Percentiles rank a stretch among this genome's conserved stretches.
Evolutionary conservation across 2,797 vertebrate species (phyloP).

Genomic region (Streptopelia turtur): DNA sequence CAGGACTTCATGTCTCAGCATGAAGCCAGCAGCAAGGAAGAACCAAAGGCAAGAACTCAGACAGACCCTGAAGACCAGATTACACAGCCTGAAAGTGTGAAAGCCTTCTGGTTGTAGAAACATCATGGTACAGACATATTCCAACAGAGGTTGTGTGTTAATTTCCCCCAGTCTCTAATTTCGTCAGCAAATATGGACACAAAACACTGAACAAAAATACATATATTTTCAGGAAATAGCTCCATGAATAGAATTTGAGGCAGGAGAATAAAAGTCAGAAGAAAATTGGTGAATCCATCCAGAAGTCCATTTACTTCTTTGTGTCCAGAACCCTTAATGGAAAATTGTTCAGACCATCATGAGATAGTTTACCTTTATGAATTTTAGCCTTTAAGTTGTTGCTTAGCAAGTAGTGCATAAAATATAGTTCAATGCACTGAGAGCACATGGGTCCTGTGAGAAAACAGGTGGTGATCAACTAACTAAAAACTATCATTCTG

Average conservation of each 20-base stretch:
- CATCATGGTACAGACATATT: neutral
- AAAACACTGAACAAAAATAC: neutral
- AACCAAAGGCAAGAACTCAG: neutral
- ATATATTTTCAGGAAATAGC: neutral
- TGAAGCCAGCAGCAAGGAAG: neutral
- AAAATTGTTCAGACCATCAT: neutral
- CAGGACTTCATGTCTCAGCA: neutral
- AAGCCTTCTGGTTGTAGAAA: neutral
- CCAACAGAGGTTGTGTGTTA: neutral
- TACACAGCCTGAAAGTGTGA: neutral
- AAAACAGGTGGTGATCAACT: neutral
- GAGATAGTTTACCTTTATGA: neutral
- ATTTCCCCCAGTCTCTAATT: neutral
- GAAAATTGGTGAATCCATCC: neutral
- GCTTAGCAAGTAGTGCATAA: neutral
- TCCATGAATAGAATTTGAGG: neutral
- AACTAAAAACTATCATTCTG: neutral
- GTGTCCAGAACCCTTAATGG: neutral
- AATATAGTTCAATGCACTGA: neutral
- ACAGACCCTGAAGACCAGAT: neutral
- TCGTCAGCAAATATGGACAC: neutral
- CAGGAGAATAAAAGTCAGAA: neutral
- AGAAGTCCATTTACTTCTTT: neutral
- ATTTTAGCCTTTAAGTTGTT: neutral
- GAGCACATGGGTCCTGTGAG: neutral